Evolutionary conservation across 2,797 vertebrate species (phyloP), one percentile per base, ranked within the genome.

Genomic region (Pangasius krempfi): DNA sequence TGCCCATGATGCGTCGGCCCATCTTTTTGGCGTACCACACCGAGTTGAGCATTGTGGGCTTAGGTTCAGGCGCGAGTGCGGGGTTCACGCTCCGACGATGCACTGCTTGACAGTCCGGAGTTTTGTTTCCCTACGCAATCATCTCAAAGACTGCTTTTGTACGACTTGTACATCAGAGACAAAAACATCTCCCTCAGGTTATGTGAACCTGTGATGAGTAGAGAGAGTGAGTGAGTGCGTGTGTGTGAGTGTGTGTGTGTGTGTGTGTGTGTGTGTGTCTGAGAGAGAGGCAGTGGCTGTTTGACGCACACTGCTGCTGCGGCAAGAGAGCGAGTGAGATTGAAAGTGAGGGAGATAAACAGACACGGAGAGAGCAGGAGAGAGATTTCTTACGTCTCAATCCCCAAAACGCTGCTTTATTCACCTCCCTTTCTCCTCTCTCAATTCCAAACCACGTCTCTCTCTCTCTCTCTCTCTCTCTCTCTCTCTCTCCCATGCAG

Each of bases 11-110:
- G 91, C 96, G 96, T 89, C 96, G 94, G 87, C 97, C 96, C 96
- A 97, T 95, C 95, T 95, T 97, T 91, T 96, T 97, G 88, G 97
- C 97, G 90, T 90, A 94, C 96, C 97, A 98, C 92, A 96, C 95
- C 1, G 96, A 97, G 89, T 95, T 94, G 89, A 98, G 95, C 97
- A 97, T 98, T 75, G 37, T 88, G 75, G 56, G 91, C 91, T 94
- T 90, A 90, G 92, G 90, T 84, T 93, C 89, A 92, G 88, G 88
- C 54, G 85, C 73, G 90, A 86, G 91, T 82, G 90, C 91, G 87
- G 90, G 91, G 90, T 64, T 88, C 88, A 88, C 75, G 79, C 93
- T 93, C 93, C 87, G 85, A 89, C 90, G 92, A 25, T 5, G 75
- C 75, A 33, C 40, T 10, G n/a, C 75, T 79, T 4, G 60, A 87